Conservation (phyloP, 2,797 vertebrate species). For the Acanthornis magna region DNA sequence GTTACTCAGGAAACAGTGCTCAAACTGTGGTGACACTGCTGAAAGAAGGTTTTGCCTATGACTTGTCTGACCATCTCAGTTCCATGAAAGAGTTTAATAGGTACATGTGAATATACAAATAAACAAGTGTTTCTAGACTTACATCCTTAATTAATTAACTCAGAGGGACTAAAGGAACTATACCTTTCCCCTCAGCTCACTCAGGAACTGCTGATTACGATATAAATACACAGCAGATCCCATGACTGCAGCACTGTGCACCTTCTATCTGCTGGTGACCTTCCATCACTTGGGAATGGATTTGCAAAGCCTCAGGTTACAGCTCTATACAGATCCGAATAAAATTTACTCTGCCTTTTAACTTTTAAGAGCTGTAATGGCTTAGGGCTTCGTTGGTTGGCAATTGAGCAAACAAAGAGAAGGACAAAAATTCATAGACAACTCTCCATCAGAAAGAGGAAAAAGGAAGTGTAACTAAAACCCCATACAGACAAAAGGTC, state of each 20-base stretch:
- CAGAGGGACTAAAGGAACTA: neutral
- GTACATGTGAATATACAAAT: neutral
- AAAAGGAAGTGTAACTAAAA: neutral
- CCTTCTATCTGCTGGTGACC: neutral
- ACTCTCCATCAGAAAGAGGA: neutral
- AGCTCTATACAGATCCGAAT: neutral
- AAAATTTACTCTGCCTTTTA: neutral
- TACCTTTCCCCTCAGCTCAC: neutral
- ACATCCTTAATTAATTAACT: neutral
- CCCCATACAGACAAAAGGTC: neutral
- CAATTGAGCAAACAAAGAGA: neutral
- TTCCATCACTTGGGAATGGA: neutral
- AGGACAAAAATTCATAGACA: neutral
- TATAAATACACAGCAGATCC: neutral
- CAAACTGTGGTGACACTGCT: neutral
- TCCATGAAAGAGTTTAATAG: neutral
- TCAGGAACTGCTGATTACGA: neutral
- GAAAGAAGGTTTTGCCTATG: neutral
- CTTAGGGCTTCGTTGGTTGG: neutral
- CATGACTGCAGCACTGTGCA: neutral
- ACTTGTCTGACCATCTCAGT: accelerated
- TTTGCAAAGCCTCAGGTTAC: neutral
- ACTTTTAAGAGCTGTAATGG: neutral
- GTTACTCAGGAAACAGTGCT: neutral
- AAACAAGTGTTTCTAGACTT: neutral